Evolutionary conservation across 2,113 vertebrate species (phyloP), one percentile per base, ranked within the genome.

Genomic region (Cryptomyrus ogoouensis): DNA sequence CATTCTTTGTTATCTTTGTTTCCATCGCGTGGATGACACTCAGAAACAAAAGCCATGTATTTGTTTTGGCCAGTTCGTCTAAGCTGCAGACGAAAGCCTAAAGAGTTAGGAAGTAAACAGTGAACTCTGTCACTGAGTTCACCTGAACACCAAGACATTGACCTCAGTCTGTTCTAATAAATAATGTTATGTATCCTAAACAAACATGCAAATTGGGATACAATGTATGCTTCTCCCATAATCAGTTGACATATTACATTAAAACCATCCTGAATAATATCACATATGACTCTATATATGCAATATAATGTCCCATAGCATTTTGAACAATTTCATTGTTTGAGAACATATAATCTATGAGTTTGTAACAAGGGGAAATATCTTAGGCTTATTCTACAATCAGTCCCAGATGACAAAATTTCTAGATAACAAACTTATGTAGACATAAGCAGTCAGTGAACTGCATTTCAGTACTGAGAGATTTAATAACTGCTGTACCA

Each of bases 1-100:
- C 83, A 31, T 83, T 90, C 90, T 93, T 94, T 94, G 91, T 95
- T 94, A 31, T n/a, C 31, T 77, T 3, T 44, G 77, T 19, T 62
- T 56, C 17, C 6, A 74, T 35, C 12, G 10, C 10, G 13, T 12
- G 66, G 12, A 74, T 77, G 31, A 77, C 70, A 35, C 66, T 35
- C 66, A 77, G 31, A 77, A 39, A 77, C 31, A 77, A 39, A 87
- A 35, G 50, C n/a, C 13, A 27, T 35, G 86, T 53, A 27, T 58
- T 56, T 42, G 50, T 56, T 56, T 56, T 87, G 49, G n/a, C 27
- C 17, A 8, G 5, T 52, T 17, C 3, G 0, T 15, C 13, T 9
- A 56, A 56, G 27, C 52, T 39, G 50, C 7, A 87, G 50, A 39
- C 15, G 31, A 35, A 56, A 53, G 24, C 17, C 27, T 35, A 7